Conservation (phyloP, 92 coral and sea anemone genomes). For the Blastomussa wellsi region DNA sequence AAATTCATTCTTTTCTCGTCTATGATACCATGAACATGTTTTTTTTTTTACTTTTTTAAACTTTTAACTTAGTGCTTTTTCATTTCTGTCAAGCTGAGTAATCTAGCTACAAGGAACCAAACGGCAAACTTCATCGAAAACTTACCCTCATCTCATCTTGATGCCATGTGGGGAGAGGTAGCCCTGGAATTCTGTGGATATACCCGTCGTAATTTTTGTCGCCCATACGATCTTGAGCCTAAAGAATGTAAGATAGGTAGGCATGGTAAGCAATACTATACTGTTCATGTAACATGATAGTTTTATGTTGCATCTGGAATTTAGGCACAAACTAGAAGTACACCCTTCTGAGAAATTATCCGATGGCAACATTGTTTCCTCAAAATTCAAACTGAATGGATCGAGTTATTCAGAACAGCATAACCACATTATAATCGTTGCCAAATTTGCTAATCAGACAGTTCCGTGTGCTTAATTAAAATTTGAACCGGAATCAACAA, state of each 20-base stretch:
- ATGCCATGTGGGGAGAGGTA: slow-evolving; percentile 10
- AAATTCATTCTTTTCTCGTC: not conserved
- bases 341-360: not conserved
- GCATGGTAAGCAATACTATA: not conserved
- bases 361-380: not conserved
- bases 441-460: not conserved
- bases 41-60: no score
- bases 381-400: not conserved
- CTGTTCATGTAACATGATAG: not conserved
- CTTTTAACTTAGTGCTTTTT: not conserved
- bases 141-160: slow-evolving; percentile 44
- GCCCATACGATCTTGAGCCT: slow-evolving; percentile 54
- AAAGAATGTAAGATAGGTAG: not conserved
- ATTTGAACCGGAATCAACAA: not conserved
- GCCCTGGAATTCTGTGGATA: slow-evolving; percentile 5
- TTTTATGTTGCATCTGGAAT: not conserved
- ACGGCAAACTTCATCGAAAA: not conserved
- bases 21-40: not conserved
- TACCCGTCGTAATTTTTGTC: slow-evolving; percentile 41
- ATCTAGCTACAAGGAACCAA: not conserved
- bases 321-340: not conserved
- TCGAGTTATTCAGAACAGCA: not conserved
- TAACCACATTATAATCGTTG: not conserved
- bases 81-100: no score
- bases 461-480: not conserved